Percentiles rank a stretch among this genome's conserved stretches.
Conservation (phyloP, 2,113 vertebrate genomes). For the Erythrolamprus reginae region DNA sequence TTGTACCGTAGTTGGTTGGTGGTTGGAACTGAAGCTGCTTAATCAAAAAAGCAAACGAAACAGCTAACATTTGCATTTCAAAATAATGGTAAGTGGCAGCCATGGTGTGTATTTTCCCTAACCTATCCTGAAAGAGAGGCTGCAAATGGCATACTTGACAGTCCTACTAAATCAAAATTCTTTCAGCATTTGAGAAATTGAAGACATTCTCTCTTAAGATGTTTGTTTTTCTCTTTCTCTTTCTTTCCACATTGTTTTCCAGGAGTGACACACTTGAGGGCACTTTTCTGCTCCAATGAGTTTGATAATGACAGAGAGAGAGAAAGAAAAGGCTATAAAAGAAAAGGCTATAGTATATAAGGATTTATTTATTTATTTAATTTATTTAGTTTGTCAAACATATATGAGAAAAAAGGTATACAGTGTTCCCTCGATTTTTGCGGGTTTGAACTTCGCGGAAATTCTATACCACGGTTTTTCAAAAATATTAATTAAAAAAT, state of each 20-base stretch:
- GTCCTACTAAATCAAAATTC: slow-evolving; percentile 48
- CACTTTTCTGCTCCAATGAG: slow-evolving; percentile 30
- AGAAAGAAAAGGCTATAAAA: neutral
- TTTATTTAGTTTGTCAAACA: no score
- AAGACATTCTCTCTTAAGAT: slow-evolving; percentile 47
- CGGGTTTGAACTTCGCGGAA: no score
- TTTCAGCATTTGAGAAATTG: slow-evolving; percentile 48
- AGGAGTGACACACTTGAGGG: slow-evolving; percentile 43
- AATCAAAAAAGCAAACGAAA: slow-evolving; percentile 61
- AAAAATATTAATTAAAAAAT: no score
- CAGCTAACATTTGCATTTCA: slow-evolving; percentile 41
- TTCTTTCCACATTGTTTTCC: slow-evolving; percentile 48
- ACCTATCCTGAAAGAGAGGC: slow-evolving; percentile 49
- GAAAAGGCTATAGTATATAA: neutral
- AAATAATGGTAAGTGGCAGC: slow-evolving; percentile 53
- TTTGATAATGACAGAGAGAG: slow-evolving; percentile 33
- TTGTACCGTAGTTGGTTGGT: slow-evolving; percentile 48
- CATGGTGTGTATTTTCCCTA: slow-evolving; percentile 50
- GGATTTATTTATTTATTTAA: neutral
- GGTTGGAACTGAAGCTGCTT: slow-evolving; percentile 45
- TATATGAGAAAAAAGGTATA: no score
- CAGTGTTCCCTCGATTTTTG: no score
- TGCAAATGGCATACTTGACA: slow-evolving; percentile 52
- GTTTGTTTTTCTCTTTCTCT: slow-evolving; percentile 56
- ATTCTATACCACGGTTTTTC: no score